phyloP scores from a whole-genome alignment of 23 tunicate species.

The Oikopleura vanhoeffeni region DNA sequence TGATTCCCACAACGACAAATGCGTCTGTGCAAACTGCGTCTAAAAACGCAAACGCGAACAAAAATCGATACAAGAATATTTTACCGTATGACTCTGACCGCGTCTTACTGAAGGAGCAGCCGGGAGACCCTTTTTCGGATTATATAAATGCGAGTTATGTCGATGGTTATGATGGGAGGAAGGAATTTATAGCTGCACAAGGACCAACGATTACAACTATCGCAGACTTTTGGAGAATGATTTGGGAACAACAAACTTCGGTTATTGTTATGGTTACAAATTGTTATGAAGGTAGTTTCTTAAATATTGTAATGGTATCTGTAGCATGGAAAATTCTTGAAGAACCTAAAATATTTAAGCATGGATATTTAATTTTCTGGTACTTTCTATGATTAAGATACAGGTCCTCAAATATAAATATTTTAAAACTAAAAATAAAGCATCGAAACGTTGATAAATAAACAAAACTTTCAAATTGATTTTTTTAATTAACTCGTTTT shows the following conservation, averaged over 20 bases:
- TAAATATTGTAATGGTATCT: constrained; percentile 31
- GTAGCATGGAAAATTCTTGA: too few species aligned
- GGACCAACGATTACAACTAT: constrained; percentile 70
- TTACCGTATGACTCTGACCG: constrained; percentile 58
- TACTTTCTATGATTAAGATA: too few species aligned
- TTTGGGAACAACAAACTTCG: constrained; percentile 53
- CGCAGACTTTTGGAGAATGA: constrained; percentile 72
- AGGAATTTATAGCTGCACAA: constrained; percentile 71
- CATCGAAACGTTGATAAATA: too few species aligned
- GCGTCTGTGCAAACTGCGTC: neutral
- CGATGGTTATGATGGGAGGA: constrained; percentile 30
- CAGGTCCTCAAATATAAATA: too few species aligned
- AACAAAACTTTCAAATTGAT: too few species aligned
- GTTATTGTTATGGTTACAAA: constrained; percentile 77
- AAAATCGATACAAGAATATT: constrained; percentile 74
- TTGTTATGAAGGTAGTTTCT: constrained; percentile 44
- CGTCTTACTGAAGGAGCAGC: constrained; percentile 26
- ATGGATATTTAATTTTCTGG: too few species aligned
- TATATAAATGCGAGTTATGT: constrained; percentile 75
- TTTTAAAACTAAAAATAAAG: too few species aligned
- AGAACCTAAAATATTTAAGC: too few species aligned
- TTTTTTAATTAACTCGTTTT: too few species aligned
- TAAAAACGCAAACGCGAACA: constrained; percentile 23
- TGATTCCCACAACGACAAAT: neutral
- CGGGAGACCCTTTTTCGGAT: constrained; percentile 40